phyloP scores from a whole-genome alignment of 2,113 vertebrate genomes.

The Paratilapia polleni region DNA sequence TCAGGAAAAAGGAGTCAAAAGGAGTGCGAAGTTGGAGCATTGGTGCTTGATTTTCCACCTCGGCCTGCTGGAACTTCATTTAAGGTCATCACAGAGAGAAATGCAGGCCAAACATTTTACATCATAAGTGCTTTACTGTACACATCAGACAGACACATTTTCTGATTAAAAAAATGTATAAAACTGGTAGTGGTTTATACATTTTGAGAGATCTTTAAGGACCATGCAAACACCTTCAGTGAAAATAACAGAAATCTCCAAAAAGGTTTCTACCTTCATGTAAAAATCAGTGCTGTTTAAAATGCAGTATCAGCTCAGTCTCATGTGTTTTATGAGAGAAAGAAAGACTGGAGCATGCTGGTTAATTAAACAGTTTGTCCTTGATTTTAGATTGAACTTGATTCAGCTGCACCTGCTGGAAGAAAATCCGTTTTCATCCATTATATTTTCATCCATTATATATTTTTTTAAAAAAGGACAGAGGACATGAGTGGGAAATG shows the following conservation, averaged over 20 bases:
- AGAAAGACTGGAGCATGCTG: background rate
- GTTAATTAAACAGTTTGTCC: background rate
- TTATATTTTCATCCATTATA: too few species aligned
- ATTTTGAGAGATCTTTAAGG: background rate
- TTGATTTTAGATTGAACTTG: background rate
- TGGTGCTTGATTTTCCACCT: background rate
- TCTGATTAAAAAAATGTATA: background rate
- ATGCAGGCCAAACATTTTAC: background rate
- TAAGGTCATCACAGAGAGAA: background rate
- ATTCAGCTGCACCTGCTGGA: background rate
- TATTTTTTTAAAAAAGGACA: background rate
- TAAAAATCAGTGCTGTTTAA: slow-evolving; percentile 3
- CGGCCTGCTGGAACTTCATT: background rate
- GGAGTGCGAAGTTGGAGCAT: background rate
- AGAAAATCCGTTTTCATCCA: background rate
- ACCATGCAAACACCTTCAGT: background rate
- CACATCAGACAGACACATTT: background rate
- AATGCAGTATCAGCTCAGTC: background rate
- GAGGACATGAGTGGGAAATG: background rate
- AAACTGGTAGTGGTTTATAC: background rate
- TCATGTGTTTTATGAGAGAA: background rate
- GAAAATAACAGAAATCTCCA: background rate
- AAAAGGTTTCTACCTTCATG: background rate
- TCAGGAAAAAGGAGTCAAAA: background rate
- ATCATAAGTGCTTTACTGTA: background rate